These are phyloP conservation scores for Sclerurus mexicanus DNA, from an alignment of 2,113 vertebrate genomes.

Conservation along the genomic window DNA sequence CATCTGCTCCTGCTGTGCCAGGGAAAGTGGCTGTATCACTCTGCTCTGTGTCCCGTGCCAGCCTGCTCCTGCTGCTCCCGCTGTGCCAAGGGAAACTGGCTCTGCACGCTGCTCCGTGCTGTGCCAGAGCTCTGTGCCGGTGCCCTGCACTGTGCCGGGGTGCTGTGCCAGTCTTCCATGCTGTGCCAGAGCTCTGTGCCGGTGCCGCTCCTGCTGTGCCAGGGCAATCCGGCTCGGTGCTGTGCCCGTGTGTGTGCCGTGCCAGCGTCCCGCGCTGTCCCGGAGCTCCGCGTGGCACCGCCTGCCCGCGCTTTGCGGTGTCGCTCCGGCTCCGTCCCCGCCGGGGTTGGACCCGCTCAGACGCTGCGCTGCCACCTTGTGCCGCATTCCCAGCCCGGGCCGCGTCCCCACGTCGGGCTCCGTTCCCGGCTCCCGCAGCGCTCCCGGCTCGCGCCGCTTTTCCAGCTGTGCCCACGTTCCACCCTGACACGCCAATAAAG, in stretches of 20 bases:
- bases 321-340: too few species aligned
- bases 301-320: too few species aligned
- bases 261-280: neutral
- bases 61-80: neutral
- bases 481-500: too few species aligned
- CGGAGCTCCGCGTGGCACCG: neutral
- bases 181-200: neutral
- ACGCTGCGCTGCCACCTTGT: too few species aligned
- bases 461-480: too few species aligned
- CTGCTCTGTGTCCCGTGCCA: neutral
- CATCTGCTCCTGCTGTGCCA: too few species aligned
- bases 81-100: fast-evolving
- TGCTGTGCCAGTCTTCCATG: neutral
- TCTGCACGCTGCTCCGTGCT: neutral
- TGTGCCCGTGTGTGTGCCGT: neutral
- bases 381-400: too few species aligned
- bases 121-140: neutral
- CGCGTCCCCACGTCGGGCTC: too few species aligned
- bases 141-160: neutral
- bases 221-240: neutral
- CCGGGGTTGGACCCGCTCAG: too few species aligned
- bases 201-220: neutral
- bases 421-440: too few species aligned
- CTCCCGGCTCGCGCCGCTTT: too few species aligned
- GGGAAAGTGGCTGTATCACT: too few species aligned